Percentiles rank a stretch among this genome's conserved stretches.
These are phyloP conservation scores for Ceratosolen fusciceps DNA, from an alignment of 1,140 invertebrate genomes.

Conservation along the genomic window DNA sequence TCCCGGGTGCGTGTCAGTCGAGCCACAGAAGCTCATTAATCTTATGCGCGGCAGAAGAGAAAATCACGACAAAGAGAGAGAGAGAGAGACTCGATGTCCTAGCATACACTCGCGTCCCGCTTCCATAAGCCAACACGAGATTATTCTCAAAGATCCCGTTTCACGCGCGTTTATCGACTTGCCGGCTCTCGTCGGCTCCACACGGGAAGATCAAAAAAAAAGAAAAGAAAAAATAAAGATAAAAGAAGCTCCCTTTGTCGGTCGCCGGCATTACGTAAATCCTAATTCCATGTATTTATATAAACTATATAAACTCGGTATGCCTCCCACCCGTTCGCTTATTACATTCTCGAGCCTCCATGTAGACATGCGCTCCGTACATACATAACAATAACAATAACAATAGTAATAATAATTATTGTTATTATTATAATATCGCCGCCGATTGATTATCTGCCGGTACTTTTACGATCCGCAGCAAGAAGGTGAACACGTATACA, in stretches of 20 bases:
- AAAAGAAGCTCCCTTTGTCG: neutral
- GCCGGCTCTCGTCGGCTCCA: neutral
- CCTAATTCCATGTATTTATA: neutral
- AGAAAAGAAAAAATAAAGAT: too few species aligned
- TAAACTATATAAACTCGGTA: neutral
- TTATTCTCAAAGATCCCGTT: conserved; percentile 37
- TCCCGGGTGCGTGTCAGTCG: neutral
- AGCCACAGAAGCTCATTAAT: conserved; percentile 50
- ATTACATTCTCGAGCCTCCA: too few species aligned
- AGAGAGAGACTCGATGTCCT: conserved; percentile 33
- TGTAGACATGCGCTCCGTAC: too few species aligned
- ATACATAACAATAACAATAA: too few species aligned
- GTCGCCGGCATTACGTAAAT: neutral
- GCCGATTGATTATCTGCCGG: too few species aligned
- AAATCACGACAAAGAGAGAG: too few species aligned
- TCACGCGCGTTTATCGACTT: neutral
- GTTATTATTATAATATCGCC: too few species aligned
- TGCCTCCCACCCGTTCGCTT: too few species aligned
- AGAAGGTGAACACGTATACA: too few species aligned
- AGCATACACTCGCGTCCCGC: neutral
- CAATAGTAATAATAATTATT: too few species aligned
- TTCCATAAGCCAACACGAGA: conserved; percentile 6
- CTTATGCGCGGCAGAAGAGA: conserved; percentile 26
- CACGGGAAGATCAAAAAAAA: too few species aligned
- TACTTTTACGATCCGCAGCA: too few species aligned